Conservation (phyloP, 2,113 vertebrate species). For the Ochotona curzoniae region DNA sequence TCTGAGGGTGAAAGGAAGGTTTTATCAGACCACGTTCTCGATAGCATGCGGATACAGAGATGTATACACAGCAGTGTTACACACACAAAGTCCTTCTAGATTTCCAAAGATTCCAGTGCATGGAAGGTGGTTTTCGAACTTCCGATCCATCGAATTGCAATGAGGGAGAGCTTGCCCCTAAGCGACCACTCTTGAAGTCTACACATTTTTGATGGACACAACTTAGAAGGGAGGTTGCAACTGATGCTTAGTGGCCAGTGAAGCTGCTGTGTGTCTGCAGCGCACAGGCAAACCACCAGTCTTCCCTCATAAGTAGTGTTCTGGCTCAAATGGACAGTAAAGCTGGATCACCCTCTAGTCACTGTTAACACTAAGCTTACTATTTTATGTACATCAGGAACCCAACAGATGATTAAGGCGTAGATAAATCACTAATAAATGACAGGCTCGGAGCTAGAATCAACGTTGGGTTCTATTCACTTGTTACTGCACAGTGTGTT, state of each 20-base stretch:
- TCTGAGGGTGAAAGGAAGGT: background rate
- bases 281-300: fast-evolving
- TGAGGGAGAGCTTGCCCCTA: background rate
- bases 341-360: fast-evolving
- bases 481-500: background rate
- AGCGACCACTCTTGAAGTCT: background rate
- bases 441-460: background rate
- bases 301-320: background rate
- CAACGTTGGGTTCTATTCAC: background rate
- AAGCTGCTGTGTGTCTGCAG: fast-evolving
- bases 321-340: background rate
- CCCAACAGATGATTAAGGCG: background rate
- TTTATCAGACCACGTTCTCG: background rate
- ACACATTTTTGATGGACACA: background rate
- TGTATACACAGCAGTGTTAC: background rate
- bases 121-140: background rate
- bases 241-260: background rate
- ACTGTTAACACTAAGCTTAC: background rate
- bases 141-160: background rate
- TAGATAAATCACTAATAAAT: background rate
- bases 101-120: background rate
- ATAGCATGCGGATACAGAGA: too few relatives aligned
- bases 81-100: background rate
- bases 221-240: background rate
- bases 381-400: background rate